Conservation (phyloP, 2,888 invertebrate species). For the Acanthosoma haemorrhoidale region DNA sequence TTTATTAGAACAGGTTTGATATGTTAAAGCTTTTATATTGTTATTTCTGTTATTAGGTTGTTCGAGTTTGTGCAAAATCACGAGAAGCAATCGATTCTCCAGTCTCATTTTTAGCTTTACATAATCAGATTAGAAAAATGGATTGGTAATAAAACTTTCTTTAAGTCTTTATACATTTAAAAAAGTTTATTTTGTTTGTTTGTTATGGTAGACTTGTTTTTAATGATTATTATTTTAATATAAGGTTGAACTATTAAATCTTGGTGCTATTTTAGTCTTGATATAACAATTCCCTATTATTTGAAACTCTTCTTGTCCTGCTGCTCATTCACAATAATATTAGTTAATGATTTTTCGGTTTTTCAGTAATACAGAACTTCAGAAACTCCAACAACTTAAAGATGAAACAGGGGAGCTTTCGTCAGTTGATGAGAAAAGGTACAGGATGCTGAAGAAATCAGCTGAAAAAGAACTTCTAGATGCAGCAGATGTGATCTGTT, state of each 20-base stretch:
- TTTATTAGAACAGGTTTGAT: not conserved
- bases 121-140: conserved; percentile 94
- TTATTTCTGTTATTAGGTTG: conserved; percentile 46
- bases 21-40: not conserved
- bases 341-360: not conserved
- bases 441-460: conserved; percentile 80
- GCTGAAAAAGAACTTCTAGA: conserved; percentile 86
- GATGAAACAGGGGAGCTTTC: conserved; percentile 98
- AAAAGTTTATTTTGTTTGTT: too few species aligned
- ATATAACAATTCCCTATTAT: too few species aligned
- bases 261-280: too few species aligned
- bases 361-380: conserved; percentile 69
- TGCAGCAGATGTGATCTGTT: conserved; percentile 97
- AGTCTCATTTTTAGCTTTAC: conserved; percentile 91
- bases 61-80: conserved; percentile 94
- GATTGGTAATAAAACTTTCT: conserved; percentile 57
- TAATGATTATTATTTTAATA: too few species aligned
- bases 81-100: conserved; percentile 97
- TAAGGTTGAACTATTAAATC: too few species aligned
- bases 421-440: conserved; percentile 90
- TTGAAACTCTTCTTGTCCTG: too few species aligned
- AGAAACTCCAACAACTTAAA: conserved; percentile 91
- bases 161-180: too few species aligned
- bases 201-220: too few species aligned
- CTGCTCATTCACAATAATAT: not conserved